Evolutionary conservation across 2,888 invertebrate species (phyloP).

Genomic region (Pammene fasciana): DNA sequence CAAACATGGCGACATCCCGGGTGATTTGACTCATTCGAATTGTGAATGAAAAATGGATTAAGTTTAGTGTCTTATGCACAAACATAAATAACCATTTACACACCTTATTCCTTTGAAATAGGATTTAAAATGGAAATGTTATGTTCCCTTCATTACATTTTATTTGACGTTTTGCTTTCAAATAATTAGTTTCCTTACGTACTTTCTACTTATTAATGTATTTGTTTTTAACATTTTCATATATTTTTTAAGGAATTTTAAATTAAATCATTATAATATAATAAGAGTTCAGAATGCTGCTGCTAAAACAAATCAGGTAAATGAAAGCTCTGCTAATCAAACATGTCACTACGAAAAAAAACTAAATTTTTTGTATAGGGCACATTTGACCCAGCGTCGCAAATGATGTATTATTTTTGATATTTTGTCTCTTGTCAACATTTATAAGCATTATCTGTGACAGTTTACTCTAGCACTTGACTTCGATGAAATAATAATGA

Average conservation of each 20-base stretch:
- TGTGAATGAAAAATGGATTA: slow-evolving; percentile 3
- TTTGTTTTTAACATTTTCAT: slow-evolving; percentile 2
- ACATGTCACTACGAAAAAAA: no score
- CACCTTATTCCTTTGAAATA: background rate
- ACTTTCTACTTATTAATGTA: background rate
- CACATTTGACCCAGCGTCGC: background rate
- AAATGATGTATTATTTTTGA: no score
- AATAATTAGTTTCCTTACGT: background rate
- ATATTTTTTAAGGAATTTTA: no score
- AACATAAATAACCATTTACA: background rate
- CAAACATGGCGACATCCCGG: slow-evolving; percentile 47
- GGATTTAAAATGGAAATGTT: background rate
- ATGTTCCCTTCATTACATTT: background rate
- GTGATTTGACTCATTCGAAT: slow-evolving; percentile 44
- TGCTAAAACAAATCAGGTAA: no score
- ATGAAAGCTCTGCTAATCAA: no score
- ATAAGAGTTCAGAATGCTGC: no score
- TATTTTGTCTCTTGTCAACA: no score
- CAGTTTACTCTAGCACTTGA: no score
- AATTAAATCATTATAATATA: background rate
- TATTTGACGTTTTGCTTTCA: no score
- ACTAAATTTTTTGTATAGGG: background rate
- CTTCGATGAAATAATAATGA: no score
- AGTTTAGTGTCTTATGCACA: background rate
- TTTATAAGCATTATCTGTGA: no score